These are phyloP conservation scores for Antheraea pernyi DNA, from an alignment of 1,140 invertebrate species.

Conservation along the genomic window DNA sequence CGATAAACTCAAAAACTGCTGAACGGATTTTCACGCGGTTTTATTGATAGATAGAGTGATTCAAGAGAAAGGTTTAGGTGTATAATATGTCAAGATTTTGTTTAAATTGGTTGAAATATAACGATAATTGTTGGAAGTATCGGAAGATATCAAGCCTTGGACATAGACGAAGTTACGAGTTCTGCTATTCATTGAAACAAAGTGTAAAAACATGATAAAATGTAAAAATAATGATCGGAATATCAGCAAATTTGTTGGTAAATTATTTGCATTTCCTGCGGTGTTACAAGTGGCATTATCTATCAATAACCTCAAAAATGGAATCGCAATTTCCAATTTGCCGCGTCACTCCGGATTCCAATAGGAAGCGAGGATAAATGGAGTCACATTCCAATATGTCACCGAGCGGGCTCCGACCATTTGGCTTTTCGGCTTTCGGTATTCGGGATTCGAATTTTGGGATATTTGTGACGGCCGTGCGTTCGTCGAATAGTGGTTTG, in stretches of 20 bases:
- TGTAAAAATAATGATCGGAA: too few relatives aligned
- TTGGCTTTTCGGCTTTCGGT: conserved; percentile 58
- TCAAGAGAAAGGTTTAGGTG: too few relatives aligned
- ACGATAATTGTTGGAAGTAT: too few relatives aligned
- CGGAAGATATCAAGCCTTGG: too few relatives aligned
- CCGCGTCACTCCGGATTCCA: conserved; percentile 77
- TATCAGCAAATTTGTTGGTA: background rate
- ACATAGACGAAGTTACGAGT: too few relatives aligned
- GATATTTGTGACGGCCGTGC: conserved; percentile 48
- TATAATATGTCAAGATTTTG: too few relatives aligned
- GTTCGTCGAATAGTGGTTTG: conserved; percentile 37
- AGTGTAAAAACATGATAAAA: too few relatives aligned
- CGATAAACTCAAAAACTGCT: too few relatives aligned
- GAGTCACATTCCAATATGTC: conserved; percentile 79
- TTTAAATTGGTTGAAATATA: too few relatives aligned
- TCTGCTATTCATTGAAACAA: too few relatives aligned
- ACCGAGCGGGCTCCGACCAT: conserved; percentile 59
- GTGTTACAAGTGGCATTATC: conserved; percentile 68
- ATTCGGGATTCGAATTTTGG: conserved; percentile 56
- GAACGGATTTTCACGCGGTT: too few relatives aligned
- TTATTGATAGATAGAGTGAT: too few relatives aligned
- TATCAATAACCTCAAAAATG: conserved; percentile 74
- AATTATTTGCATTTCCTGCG: conserved; percentile 26
- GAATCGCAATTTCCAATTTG: conserved; percentile 77
- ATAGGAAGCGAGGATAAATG: conserved; percentile 77